phyloP scores from a whole-genome alignment of 1,140 invertebrate genomes.

The Drosophila pachea region DNA sequence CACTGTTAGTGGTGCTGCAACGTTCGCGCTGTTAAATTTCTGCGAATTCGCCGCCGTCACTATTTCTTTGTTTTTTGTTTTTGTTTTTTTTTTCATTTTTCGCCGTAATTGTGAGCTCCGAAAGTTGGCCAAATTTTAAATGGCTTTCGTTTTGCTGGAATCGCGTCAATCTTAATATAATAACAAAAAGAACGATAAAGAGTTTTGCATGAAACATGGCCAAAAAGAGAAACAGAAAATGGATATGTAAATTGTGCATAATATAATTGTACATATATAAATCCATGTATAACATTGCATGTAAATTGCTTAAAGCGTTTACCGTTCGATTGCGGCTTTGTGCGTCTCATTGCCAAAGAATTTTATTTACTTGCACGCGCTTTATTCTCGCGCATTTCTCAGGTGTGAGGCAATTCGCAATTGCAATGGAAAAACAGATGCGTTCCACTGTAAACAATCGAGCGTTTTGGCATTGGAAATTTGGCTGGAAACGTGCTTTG shows the following conservation, averaged over 20 bases:
- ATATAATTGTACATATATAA: too few relatives aligned
- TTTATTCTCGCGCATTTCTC: neutral
- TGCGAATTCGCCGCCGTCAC: conserved; percentile 22
- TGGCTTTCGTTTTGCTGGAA: conserved; percentile 32
- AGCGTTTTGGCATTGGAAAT: conserved; percentile 62
- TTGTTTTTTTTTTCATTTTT: conserved; percentile 46
- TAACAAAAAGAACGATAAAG: neutral
- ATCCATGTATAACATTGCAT: too few relatives aligned
- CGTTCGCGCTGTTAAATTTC: conserved; percentile 25
- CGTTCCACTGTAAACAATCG: conserved; percentile 34
- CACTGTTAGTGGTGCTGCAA: conserved; percentile 11
- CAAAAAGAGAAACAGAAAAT: conserved; percentile 7
- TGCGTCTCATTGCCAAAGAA: conserved; percentile 8
- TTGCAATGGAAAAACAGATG: conserved; percentile 37
- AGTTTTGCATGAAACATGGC: too few relatives aligned
- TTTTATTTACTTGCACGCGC: conserved; percentile 11
- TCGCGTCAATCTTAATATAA: conserved; percentile 4
- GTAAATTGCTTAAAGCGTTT: neutral
- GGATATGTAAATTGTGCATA: neutral
- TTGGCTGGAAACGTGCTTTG: conserved; percentile 51
- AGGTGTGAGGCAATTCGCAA: conserved; percentile 23
- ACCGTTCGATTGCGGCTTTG: conserved; percentile 3
- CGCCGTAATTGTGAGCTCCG: conserved; percentile 33
- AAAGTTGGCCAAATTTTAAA: conserved; percentile 30
- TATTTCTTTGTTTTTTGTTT: too few relatives aligned